Conservation (phyloP, 2,113 vertebrate genomes). For the Emberiza fucata region DNA sequence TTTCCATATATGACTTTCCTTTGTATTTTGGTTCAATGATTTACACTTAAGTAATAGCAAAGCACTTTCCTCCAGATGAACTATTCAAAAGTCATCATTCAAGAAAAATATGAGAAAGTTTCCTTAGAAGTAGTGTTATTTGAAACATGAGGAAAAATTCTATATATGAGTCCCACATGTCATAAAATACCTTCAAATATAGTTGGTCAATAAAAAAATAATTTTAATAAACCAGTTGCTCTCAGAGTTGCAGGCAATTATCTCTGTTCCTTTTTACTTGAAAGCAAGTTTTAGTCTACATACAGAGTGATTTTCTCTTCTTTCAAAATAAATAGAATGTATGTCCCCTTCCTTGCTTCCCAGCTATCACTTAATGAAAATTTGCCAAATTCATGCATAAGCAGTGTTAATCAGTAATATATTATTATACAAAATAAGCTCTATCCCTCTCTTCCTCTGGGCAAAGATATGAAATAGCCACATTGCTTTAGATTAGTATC, state of each 20-base stretch:
- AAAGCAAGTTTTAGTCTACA: not conserved
- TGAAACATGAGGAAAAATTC: not conserved
- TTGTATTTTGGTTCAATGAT: not conserved
- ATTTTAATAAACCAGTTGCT: not conserved
- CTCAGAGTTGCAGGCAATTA: not conserved
- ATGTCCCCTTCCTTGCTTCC: not conserved
- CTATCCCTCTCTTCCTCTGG: not conserved
- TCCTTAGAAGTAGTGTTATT: not conserved
- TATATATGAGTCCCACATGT: not conserved
- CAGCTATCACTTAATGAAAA: not conserved
- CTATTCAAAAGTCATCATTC: not conserved
- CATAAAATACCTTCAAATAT: not conserved
- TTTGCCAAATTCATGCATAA: not conserved
- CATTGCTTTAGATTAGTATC: not conserved
- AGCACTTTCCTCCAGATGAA: not conserved
- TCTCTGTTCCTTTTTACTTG: not conserved
- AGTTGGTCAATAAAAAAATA: not conserved
- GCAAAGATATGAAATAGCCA: not conserved
- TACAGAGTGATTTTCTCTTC: not conserved
- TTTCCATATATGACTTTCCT: not conserved
- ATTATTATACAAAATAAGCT: not conserved
- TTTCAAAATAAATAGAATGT: not conserved
- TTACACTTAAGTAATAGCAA: not conserved
- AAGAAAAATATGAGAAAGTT: not conserved
- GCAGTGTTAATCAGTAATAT: not conserved